These are phyloP conservation scores for Pangasius macronema DNA, from an alignment of 2,797 vertebrate species.

Conservation along the genomic window DNA sequence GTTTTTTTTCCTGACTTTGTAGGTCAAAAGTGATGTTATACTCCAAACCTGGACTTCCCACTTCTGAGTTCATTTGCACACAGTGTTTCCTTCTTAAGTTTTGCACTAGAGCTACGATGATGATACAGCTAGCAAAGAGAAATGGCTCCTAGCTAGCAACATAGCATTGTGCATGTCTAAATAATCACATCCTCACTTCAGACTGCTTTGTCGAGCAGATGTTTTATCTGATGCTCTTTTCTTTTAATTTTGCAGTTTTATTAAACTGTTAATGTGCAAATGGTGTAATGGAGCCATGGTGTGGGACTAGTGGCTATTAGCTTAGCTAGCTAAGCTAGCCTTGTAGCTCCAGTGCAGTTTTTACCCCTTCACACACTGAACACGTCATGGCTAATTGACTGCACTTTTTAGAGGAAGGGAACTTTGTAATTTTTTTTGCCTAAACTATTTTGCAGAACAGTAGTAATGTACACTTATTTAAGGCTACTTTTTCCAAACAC, in stretches of 20 bases:
- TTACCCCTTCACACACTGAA: not conserved
- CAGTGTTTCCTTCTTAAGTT: not conserved
- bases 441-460: too few species aligned
- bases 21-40: not conserved
- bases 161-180: not conserved
- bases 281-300: not conserved
- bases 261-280: not conserved
- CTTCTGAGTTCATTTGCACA: not conserved
- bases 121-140: not conserved
- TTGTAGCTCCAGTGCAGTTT: not conserved
- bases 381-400: not conserved
- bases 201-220: too few species aligned
- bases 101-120: not conserved
- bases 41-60: not conserved
- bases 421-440: not conserved
- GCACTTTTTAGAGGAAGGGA: not conserved
- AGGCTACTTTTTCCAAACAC: not conserved
- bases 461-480: not conserved
- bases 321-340: not conserved
- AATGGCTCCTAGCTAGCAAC: not conserved
- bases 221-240: not conserved
- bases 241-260: not conserved
- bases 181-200: not conserved
- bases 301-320: not conserved
- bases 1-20: not conserved